These are phyloP conservation scores for Typhlichthys subterraneus DNA, from an alignment of 2,797 vertebrate species.

Conservation along the genomic window DNA sequence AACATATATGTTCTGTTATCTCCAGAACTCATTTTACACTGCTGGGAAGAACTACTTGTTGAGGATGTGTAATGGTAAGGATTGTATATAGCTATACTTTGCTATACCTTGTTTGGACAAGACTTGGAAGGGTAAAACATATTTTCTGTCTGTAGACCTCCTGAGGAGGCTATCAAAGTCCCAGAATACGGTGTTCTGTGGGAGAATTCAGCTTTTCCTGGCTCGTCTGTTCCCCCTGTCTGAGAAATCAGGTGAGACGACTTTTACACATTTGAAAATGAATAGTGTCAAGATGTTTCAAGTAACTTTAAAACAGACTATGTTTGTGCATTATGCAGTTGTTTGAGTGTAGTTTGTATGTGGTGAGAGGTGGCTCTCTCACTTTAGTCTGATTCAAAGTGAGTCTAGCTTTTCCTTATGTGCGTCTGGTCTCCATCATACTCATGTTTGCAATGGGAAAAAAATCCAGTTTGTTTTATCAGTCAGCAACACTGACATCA, in stretches of 20 bases:
- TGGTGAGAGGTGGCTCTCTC: no score
- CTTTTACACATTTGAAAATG: no score
- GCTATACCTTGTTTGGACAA: neutral
- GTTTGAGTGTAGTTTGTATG: no score
- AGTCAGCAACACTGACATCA: no score
- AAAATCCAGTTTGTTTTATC: no score
- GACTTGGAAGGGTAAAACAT: neutral
- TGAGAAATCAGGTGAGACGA: slow-evolving; percentile 93
- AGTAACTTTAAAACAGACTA: no score
- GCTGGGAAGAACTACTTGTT: slow-evolving; percentile 98
- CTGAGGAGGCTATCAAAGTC: slow-evolving; percentile 95
- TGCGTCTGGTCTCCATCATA: no score
- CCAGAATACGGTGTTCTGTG: slow-evolving; percentile 98
- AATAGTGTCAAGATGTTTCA: no score
- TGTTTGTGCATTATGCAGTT: no score
- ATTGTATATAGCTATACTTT: neutral
- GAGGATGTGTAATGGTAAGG: slow-evolving; percentile 98
- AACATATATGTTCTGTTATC: slow-evolving; percentile 12
- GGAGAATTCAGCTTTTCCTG: slow-evolving; percentile 96
- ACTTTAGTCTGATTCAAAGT: no score
- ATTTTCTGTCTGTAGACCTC: slow-evolving; percentile 80
- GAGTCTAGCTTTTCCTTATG: no score
- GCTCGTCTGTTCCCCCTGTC: slow-evolving; percentile 96
- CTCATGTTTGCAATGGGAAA: no score
- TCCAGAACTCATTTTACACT: slow-evolving; percentile 94